phyloP scores from a whole-genome alignment of 2,888 invertebrate genomes.

The Aspidiotus rigidus region DNA sequence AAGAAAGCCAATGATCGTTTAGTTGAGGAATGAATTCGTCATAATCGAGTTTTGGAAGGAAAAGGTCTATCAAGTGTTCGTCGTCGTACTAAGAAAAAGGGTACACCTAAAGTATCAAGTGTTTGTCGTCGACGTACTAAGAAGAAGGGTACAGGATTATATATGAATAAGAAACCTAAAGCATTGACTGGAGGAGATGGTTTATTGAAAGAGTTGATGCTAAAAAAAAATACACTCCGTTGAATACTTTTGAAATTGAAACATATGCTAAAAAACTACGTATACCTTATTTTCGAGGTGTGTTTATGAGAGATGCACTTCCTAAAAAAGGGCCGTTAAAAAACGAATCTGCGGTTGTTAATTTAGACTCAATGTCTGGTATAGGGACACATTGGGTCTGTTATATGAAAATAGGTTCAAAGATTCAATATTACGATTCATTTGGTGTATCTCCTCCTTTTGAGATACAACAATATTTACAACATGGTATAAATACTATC shows the following conservation, averaged over 20 bases:
- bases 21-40: too few species aligned
- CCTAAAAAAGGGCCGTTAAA: neutral
- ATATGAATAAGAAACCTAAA: slow-evolving; percentile 1
- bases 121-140: neutral
- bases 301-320: slow-evolving; percentile 3
- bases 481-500: neutral
- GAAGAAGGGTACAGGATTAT: neutral
- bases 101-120: too few species aligned
- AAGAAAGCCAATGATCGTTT: too few species aligned
- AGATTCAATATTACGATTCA: slow-evolving; percentile 3
- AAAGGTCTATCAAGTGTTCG: neutral
- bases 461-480: slow-evolving; percentile 1
- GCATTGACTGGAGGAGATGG: neutral
- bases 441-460: neutral
- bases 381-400: neutral
- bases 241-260: slow-evolving; percentile 16
- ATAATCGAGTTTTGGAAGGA: too few species aligned
- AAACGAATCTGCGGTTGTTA: neutral
- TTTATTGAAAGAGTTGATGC: neutral
- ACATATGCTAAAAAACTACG: neutral
- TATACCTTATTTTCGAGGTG: slow-evolving; percentile 13
- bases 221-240: slow-evolving; percentile 18
- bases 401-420: neutral
- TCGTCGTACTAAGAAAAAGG: neutral
- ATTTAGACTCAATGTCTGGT: slow-evolving; percentile 8